phyloP scores from a whole-genome alignment of 2,797 vertebrate species.

The Propithecus deckenii region DNA sequence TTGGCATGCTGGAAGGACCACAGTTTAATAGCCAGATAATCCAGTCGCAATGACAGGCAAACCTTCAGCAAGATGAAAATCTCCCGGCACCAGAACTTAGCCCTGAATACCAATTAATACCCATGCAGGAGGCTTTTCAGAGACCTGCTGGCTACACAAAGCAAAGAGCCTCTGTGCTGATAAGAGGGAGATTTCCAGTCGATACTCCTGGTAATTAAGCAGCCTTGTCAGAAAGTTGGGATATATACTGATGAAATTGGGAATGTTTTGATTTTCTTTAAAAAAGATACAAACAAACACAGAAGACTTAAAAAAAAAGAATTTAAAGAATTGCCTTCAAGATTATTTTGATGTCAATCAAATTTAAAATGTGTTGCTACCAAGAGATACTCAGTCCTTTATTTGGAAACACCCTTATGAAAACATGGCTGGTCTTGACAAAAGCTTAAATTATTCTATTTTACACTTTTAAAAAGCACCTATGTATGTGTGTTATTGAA shows the following conservation, averaged over 20 bases:
- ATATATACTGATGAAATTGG: conserved; percentile 69
- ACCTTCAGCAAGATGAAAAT: conserved; percentile 45
- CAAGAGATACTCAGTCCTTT: conserved; percentile 12
- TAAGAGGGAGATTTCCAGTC: conserved; percentile 47
- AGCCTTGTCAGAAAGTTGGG: conserved; percentile 80
- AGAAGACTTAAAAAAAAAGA: not conserved
- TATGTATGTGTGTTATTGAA: not conserved
- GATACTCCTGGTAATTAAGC: conserved; percentile 74
- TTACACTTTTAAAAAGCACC: not conserved
- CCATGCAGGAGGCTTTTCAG: not conserved
- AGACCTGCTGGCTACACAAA: conserved; percentile 24
- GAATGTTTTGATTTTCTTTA: conserved; percentile 7
- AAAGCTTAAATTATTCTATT: conserved; percentile 48
- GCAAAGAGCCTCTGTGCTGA: conserved; percentile 39
- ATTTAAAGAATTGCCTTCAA: not conserved
- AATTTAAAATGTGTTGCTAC: conserved; percentile 8
- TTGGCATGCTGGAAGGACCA: not conserved
- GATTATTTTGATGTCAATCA: not conserved
- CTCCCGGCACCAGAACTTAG: not conserved
- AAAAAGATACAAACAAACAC: not conserved
- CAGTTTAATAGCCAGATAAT: conserved; percentile 52
- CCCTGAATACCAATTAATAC: conserved; percentile 70
- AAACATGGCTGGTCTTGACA: conserved; percentile 1
- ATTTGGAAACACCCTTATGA: conserved; percentile 40
- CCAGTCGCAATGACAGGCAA: conserved; percentile 53